phyloP scores from a whole-genome alignment of 2,797 vertebrate species.

The Poecile montanus region DNA sequence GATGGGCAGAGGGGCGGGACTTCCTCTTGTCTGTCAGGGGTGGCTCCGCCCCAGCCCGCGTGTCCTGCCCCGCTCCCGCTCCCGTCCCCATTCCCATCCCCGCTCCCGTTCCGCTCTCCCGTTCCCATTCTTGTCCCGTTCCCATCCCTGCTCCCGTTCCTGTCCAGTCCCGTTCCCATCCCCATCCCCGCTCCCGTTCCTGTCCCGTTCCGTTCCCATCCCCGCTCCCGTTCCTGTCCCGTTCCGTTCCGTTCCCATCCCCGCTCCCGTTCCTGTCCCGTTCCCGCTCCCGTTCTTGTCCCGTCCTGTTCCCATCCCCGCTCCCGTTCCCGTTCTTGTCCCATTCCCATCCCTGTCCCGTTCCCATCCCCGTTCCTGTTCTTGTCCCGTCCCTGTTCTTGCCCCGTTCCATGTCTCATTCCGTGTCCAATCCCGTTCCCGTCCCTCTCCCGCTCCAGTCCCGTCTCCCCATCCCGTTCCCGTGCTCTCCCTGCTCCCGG shows the following conservation, averaged over 20 bases:
- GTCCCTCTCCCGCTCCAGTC: not conserved
- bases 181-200: not conserved
- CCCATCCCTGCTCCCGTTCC: fast-evolving
- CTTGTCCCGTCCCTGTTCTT: not conserved
- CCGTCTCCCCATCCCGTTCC: not conserved
- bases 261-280: not conserved
- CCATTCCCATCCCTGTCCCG: too few relatives aligned
- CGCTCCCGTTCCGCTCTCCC: not conserved
- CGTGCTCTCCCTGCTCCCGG: not conserved
- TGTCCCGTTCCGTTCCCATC: fast-evolving
- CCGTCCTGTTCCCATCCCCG: not conserved
- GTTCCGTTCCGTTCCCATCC: not conserved
- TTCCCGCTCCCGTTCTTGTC: not conserved
- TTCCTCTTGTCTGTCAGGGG: not conserved
- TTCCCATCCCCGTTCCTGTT: not conserved
- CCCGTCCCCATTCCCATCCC: fast-evolving
- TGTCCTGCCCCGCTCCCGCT: not conserved
- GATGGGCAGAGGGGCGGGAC: fast-evolving
- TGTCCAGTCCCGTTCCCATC: fast-evolving
- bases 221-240: fast-evolving
- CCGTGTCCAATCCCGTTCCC: not conserved
- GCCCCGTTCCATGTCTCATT: not conserved
- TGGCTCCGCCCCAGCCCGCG: not conserved
- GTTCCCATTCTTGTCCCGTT: not conserved
- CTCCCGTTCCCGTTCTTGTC: not conserved